Evolutionary conservation across 1,140 invertebrate species (phyloP), one percentile per base, ranked within the genome.

Genomic region (Drosophila pallidifrons): DNA sequence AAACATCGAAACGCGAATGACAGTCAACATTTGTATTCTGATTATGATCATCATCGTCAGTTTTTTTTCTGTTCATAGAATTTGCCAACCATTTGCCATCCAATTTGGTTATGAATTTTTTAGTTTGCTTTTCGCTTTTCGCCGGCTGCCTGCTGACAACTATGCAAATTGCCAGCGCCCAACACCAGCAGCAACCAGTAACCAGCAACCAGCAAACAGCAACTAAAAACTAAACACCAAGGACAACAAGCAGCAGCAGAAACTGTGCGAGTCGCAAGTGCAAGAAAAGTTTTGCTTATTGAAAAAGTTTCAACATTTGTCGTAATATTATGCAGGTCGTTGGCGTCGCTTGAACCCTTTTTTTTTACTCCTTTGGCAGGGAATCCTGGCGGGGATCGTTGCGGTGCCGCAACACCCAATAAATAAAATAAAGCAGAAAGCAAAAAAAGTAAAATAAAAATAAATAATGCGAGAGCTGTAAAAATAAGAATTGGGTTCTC

Each of bases 231-330:
- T 28, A 30, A 11, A 38, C 30, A 63, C 3, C 46, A 16, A 35
- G 2, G 30, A 6, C 10, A 54, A 15, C 15, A 51, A 30, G 1
- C n/a, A 15, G 6, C 20, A 20, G 43, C 35, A 28, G 32, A 15
- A 52, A 55, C 11, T 20, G 49, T 16, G 38, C 51, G 47, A 58
- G 60, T 49, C 25, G 49, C 51, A 52, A 52, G 51, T 87, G 79
- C 83, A 80, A 55, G 72, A 70, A 88, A 78, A 80, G 55, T 82
- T 88, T 79, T 82, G 74, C 69, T 87, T 87, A 87, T 87, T 87
- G 83, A 88, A 87, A 87, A 87, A 87, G 83, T 87, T 87, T 71
- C 32, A 82, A 59, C 83, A 88, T 88, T 87, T 87, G 83, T 72
- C 83, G 66, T 87, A 88, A 88, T 88, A 83, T 80, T 87, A 87